These are phyloP conservation scores for Burhinus bistriatus DNA, from an alignment of 2,113 vertebrate genomes.

Conservation along the genomic window DNA sequence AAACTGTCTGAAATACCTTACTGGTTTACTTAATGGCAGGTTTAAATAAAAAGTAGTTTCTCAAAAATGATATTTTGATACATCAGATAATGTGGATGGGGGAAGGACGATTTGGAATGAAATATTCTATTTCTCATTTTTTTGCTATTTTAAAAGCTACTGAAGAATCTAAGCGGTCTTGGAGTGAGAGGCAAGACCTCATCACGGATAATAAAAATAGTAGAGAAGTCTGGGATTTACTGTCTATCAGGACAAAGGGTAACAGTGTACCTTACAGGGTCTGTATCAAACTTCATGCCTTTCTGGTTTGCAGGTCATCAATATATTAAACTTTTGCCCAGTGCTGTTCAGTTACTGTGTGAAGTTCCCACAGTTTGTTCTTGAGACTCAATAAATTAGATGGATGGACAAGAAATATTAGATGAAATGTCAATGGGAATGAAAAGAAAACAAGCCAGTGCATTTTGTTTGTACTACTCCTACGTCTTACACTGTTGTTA, in stretches of 20 bases:
- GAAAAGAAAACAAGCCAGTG: not conserved
- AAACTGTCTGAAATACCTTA: not conserved
- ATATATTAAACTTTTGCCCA: not conserved
- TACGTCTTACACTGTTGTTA: not conserved
- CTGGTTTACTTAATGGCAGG: not conserved
- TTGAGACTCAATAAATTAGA: not conserved
- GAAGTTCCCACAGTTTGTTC: not conserved
- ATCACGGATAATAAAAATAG: not conserved
- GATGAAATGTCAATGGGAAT: not conserved
- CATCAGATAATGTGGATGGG: not conserved
- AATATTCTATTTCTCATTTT: not conserved
- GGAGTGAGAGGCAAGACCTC: not conserved
- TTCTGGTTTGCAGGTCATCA: not conserved
- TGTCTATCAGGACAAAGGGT: not conserved
- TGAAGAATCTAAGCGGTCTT: not conserved
- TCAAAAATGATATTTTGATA: not conserved
- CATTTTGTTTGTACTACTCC: not conserved
- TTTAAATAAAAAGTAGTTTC: not conserved
- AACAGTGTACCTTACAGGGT: not conserved
- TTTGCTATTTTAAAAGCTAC: not conserved
- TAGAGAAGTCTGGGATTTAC: not conserved
- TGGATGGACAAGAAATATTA: not conserved
- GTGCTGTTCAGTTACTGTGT: not conserved
- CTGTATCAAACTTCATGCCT: not conserved
- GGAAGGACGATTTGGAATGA: not conserved